phyloP scores from a whole-genome alignment of 2,797 vertebrate genomes.

The Smutsia temminckii region DNA sequence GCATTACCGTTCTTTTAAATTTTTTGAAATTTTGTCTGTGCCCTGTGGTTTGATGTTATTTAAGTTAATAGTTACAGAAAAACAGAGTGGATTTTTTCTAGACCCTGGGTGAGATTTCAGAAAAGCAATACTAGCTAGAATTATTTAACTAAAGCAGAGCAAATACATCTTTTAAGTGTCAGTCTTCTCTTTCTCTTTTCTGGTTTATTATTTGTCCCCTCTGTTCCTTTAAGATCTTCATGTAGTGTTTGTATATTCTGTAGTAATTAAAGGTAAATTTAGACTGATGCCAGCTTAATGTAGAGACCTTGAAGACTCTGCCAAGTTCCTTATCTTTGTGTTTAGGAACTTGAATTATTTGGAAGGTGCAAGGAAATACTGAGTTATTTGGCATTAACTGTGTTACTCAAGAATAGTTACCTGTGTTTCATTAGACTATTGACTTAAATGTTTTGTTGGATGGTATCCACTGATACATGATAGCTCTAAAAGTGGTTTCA shows the following conservation, averaged over 20 bases:
- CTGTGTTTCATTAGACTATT: not conserved
- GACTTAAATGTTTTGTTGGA: constrained; percentile 31
- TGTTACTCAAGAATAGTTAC: not conserved
- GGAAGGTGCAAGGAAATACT: not conserved
- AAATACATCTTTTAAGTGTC: constrained; percentile 43
- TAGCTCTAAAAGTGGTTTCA: not conserved
- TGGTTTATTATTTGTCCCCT: not conserved
- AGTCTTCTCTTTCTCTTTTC: constrained; percentile 29
- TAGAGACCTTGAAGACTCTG: not conserved
- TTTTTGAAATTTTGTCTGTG: not conserved
- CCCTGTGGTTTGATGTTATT: constrained; percentile 2
- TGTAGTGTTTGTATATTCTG: not conserved
- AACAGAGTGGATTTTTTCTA: not conserved
- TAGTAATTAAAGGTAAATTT: not conserved
- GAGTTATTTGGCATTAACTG: not conserved
- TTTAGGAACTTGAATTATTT: constrained; percentile 36
- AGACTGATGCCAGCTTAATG: not conserved
- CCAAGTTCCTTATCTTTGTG: not conserved
- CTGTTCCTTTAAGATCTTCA: not conserved
- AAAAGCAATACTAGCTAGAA: constrained; percentile 57
- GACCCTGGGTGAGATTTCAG: not conserved
- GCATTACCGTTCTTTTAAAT: not conserved
- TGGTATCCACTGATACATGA: not conserved
- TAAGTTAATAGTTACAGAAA: constrained; percentile 45
- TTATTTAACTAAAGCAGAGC: constrained; percentile 55